phyloP scores from a whole-genome alignment of 2,888 invertebrate species.

The Embidobia sp. region DNA sequence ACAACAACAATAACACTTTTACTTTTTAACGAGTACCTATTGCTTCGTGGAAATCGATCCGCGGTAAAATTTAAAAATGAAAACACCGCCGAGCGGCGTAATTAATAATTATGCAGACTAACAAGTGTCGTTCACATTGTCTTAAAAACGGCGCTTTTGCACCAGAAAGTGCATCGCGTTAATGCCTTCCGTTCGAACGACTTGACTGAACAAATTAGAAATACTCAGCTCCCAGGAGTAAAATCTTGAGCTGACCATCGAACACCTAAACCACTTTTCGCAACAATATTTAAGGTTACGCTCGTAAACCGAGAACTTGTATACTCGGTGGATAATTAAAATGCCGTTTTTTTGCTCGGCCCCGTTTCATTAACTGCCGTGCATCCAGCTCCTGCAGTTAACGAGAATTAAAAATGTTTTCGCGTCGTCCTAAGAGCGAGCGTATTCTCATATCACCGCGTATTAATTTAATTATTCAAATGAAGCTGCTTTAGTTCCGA shows the following conservation, averaged over 20 bases:
- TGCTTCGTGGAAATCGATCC: conserved; percentile 17
- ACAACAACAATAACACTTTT: conserved; percentile 21
- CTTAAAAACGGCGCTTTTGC: conserved; percentile 2
- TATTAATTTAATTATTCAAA: no score
- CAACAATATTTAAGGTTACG: conserved; percentile 55
- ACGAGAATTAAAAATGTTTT: conserved; percentile 31
- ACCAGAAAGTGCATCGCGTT: conserved; percentile 10
- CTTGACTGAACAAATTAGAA: conserved; percentile 28
- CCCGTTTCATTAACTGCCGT: conserved; percentile 21
- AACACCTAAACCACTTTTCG: conserved; percentile 44
- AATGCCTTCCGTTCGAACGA: conserved; percentile 12
- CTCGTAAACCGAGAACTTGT: conserved; percentile 61
- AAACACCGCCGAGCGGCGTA: conserved; percentile 5
- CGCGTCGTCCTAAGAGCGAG: no score
- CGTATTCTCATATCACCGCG: no score
- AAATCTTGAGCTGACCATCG: conserved; percentile 43
- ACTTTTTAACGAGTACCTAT: conserved; percentile 27
- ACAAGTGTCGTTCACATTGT: conserved; percentile 23
- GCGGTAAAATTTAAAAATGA: conserved; percentile 17
- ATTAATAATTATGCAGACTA: conserved; percentile 40
- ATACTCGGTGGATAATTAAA: conserved; percentile 40
- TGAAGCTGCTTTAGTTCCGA: no score
- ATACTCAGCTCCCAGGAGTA: conserved; percentile 13
- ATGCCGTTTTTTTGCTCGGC: conserved; percentile 24
- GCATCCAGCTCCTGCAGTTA: conserved; percentile 12